phyloP scores from a whole-genome alignment of 2,113 vertebrate genomes.

The Phalacrocorax brasilianus region DNA sequence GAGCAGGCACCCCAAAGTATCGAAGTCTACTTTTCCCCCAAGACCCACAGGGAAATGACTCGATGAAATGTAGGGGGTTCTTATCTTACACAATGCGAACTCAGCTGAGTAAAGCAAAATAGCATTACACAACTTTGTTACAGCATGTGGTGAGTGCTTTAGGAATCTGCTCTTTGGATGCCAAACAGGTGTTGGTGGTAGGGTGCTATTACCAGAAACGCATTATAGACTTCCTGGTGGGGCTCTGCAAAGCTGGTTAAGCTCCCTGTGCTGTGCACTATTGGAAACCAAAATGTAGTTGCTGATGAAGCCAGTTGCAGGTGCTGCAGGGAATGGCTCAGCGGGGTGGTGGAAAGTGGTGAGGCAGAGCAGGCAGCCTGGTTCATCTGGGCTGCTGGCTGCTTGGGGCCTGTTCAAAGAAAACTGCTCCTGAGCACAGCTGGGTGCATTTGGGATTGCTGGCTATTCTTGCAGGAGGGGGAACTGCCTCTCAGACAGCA shows the following conservation, averaged over 20 bases:
- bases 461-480: not conserved
- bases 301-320: not conserved
- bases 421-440: not conserved
- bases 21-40: not conserved
- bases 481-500: not conserved
- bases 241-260: not conserved
- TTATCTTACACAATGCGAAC: not conserved
- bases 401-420: not conserved
- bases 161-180: not conserved
- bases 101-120: not conserved
- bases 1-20: not conserved
- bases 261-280: rapidly evolving
- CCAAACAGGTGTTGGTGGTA: not conserved
- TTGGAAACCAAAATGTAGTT: not conserved
- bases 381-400: not conserved
- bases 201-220: not conserved
- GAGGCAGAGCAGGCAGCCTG: not conserved
- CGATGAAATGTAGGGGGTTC: not conserved
- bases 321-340: not conserved
- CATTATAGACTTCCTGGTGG: rapidly evolving
- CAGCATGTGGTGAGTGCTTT: not conserved
- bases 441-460: not conserved
- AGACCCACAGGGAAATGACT: not conserved
- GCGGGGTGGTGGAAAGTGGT: not conserved
- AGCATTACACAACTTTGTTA: not conserved